Evolutionary conservation across 2,113 vertebrate species (phyloP).

Genomic region (Dipodomys spectabilis): DNA sequence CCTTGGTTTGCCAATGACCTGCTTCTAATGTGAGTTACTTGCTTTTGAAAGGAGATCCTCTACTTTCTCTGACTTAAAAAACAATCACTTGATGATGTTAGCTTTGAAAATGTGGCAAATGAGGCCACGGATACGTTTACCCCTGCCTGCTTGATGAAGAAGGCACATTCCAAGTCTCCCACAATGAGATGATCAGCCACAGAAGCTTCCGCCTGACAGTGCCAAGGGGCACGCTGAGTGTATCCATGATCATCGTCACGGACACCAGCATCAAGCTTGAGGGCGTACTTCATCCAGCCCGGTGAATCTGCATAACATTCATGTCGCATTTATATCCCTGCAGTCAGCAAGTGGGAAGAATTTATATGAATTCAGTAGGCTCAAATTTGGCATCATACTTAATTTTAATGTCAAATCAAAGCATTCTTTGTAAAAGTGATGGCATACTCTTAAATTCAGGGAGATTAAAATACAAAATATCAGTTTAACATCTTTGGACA

Average conservation of each 20-base stretch:
- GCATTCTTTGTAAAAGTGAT: neutral
- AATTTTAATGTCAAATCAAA: conserved; percentile 39
- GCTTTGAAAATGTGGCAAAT: neutral
- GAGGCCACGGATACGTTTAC: neutral
- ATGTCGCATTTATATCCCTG: neutral
- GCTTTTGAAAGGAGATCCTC: neutral
- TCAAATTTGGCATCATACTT: neutral
- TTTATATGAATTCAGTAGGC: neutral
- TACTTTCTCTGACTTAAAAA: neutral
- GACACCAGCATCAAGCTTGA: neutral
- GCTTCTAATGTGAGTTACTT: neutral
- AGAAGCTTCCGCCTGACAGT: neutral
- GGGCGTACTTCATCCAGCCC: neutral
- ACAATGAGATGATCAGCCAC: fast-evolving
- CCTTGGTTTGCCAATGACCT: neutral
- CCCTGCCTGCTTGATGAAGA: neutral
- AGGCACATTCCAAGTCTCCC: neutral
- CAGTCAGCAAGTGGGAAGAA: neutral
- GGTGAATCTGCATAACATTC: no score
- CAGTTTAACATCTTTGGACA: conserved; percentile 37
- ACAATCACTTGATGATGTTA: neutral
- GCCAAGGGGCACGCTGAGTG: neutral
- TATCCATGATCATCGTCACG: neutral
- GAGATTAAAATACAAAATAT: conserved; percentile 8
- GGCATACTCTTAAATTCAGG: conserved; percentile 1